A percentile compares a stretch with the other conserved stretches of the same genome.
Evolutionary conservation across 2,113 vertebrate species (phyloP).

Genomic region (Podarcis muralis): DNA sequence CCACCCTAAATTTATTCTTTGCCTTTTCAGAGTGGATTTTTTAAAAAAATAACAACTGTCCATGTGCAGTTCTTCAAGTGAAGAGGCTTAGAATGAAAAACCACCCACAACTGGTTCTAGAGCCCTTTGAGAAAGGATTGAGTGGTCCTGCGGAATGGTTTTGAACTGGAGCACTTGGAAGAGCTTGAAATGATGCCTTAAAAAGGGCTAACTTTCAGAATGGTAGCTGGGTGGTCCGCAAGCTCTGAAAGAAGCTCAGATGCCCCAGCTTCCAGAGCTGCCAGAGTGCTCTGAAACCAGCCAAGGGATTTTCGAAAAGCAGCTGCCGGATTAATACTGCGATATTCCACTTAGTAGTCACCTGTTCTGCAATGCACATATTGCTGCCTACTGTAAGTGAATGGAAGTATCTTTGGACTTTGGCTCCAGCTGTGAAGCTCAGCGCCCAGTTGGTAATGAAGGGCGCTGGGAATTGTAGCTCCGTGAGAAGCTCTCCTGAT

Average conservation of each 20-base stretch:
- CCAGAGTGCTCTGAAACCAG: constrained; percentile 10
- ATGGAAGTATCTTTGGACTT: not conserved
- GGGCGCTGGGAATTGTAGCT: no score
- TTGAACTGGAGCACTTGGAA: constrained; percentile 22
- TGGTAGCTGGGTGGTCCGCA: constrained; percentile 25
- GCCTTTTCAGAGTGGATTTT: not conserved
- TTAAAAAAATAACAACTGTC: not conserved
- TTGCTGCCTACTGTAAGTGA: not conserved
- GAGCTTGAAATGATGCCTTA: constrained; percentile 4
- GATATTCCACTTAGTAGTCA: constrained; percentile 30
- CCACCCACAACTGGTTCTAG: not conserved
- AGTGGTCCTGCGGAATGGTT: constrained; percentile 9
- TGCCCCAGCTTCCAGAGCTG: constrained; percentile 21
- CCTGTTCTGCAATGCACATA: constrained; percentile 8
- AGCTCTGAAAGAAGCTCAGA: constrained; percentile 1
- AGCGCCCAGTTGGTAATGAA: not conserved
- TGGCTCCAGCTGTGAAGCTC: not conserved
- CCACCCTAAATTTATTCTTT: not conserved
- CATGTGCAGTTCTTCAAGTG: not conserved
- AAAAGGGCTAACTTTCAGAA: not conserved
- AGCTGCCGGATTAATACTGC: constrained; percentile 20
- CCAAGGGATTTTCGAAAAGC: constrained; percentile 25
- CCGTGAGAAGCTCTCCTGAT: no score
- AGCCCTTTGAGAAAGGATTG: constrained; percentile 12
- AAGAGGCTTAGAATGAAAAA: constrained; percentile 7